These are phyloP conservation scores for Anolis sagrei DNA, from an alignment of 2,113 vertebrate species.

Conservation along the genomic window DNA sequence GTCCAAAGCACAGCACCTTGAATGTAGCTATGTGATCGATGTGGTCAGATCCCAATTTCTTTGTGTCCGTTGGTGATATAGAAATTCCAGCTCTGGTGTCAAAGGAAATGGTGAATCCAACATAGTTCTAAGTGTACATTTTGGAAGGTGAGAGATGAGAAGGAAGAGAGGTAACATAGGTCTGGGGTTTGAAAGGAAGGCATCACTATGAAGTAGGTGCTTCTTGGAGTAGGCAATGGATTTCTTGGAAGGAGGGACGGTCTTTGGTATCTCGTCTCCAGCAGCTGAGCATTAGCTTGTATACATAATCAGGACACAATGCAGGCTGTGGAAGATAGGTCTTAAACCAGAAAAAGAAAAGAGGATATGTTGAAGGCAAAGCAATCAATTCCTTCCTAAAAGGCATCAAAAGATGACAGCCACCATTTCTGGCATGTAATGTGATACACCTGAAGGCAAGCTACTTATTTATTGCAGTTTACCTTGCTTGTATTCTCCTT, in stretches of 20 bases:
- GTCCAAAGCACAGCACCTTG: constrained; percentile 29
- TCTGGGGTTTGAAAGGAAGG: not conserved
- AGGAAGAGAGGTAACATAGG: not conserved
- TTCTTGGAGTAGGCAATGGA: constrained; percentile 84
- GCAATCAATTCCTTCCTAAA: not conserved
- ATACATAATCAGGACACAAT: constrained; percentile 88
- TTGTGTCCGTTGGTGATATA: constrained; percentile 55
- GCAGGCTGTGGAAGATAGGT: constrained; percentile 90
- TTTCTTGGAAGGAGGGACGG: constrained; percentile 92
- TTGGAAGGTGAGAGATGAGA: not conserved
- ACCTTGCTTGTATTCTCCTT: not conserved
- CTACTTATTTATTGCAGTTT: not conserved
- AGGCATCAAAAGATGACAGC: not conserved
- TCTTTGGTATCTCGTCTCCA: constrained; percentile 96
- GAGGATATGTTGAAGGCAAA: not conserved
- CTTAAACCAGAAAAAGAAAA: constrained; percentile 69
- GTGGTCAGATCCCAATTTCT: constrained; percentile 14
- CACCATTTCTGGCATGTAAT: not conserved
- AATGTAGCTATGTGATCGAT: not conserved
- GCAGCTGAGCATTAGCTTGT: constrained; percentile 94
- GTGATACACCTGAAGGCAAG: not conserved
- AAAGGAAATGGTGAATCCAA: constrained; percentile 38
- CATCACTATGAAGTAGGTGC: constrained; percentile 73
- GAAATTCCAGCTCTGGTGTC: constrained; percentile 61
- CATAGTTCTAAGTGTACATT: constrained; percentile 20